Evolutionary conservation across 1,140 invertebrate species (phyloP).

Genomic region (Fragariocoptes setiger): DNA sequence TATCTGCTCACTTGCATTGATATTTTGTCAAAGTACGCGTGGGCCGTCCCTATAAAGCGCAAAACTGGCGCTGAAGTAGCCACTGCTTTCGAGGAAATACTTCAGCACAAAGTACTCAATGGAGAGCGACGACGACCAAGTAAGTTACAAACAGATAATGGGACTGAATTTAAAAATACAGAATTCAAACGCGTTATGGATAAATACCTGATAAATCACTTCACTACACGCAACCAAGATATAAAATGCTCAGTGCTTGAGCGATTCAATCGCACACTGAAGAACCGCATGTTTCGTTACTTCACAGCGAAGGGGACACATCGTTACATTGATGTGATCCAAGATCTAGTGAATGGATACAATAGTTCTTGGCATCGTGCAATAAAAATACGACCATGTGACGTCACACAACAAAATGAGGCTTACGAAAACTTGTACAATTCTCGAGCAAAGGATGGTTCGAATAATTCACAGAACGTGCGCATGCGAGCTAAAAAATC

Average conservation of each 20-base stretch:
- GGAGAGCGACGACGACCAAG: too few relatives aligned
- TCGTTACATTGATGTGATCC: constrained; percentile 16
- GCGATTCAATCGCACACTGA: constrained; percentile 19
- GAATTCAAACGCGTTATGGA: constrained; percentile 14
- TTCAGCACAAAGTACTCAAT: constrained; percentile 2
- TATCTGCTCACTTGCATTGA: constrained; percentile 13
- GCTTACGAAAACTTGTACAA: too few relatives aligned
- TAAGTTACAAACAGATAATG: constrained; percentile 5
- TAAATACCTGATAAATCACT: constrained; percentile 17
- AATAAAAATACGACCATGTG: constrained; percentile 16
- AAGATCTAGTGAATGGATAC: constrained; percentile 15
- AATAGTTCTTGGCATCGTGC: constrained; percentile 18
- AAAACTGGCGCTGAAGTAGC: constrained; percentile 8
- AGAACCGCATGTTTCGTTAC: constrained; percentile 17
- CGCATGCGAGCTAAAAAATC: too few relatives aligned
- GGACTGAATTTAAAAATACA: constrained; percentile 7
- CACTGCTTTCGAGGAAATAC: constrained; percentile 9
- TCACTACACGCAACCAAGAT: constrained; percentile 15
- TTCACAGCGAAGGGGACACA: constrained; percentile 17
- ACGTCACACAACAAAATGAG: constrained; percentile 15
- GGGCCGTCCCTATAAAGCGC: constrained; percentile 9
- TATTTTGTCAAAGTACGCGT: constrained; percentile 12
- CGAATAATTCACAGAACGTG: too few relatives aligned
- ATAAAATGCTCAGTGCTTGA: constrained; percentile 20
- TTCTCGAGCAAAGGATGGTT: too few relatives aligned